Evolutionary conservation across 2,888 invertebrate species (phyloP), one percentile per base, ranked within the genome.

Genomic region (Suillia variegata): DNA sequence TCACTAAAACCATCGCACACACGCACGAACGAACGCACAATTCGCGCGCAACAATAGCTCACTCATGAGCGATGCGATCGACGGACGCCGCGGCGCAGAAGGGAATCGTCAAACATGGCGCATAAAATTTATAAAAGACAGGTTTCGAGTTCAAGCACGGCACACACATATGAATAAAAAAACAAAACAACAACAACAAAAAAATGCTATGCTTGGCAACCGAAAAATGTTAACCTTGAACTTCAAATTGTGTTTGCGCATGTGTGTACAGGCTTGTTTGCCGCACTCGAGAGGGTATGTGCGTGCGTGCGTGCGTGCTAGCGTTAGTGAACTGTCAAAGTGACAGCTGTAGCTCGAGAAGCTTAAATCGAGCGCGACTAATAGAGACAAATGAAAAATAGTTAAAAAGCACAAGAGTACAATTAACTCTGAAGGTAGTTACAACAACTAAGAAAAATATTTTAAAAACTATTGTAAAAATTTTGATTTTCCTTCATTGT

Each of bases 221-320:
- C 42, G 24, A 54, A 45, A 20, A 61, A 63, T 56, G 63, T 68
- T 77, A 80, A 79, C 80, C 79, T 79, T 79, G 80, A 79, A 79
- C 80, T 80, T 80, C 71, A 80, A 71, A 69, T 24, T 50, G 6
- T 38, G 38, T 31, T 56, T 21, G 13, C 26, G 15, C 50, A 54
- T 45, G 45, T 51, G 50, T 24, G 8, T 4, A 20, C n/a, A 48
- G 49, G 56, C 33, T 17, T 26, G 48, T 17, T 24, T 22, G 13
- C 26, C 38, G 17, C 10, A 45, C 5, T 5, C 10, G 5, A 26
- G 26, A 48, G 52, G 22, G 54, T 38, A 51, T 17, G 24, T 48
- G 26, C 33, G 47, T 21, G 47, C 31, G 48, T 20, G 22, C 34
- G 53, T 8, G 31, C 31, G 38, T 38, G 10, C n/a, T 12, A 38